These are phyloP conservation scores for Polypedilum pembai DNA, from an alignment of 1,140 invertebrate species.

Conservation along the genomic window DNA sequence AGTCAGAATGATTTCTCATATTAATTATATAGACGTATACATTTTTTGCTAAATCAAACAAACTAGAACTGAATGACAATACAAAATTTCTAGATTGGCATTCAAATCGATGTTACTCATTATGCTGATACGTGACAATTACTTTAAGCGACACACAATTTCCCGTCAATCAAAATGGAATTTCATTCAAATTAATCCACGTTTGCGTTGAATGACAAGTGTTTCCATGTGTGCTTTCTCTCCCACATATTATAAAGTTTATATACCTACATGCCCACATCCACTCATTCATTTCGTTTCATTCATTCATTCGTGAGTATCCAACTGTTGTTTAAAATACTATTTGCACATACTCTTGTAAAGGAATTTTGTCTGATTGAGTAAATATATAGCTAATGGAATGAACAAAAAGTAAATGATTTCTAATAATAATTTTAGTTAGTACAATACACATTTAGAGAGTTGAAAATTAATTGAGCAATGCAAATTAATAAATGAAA, in stretches of 20 bases:
- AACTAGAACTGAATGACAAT: background rate
- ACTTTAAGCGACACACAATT: background rate
- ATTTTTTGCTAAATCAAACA: background rate
- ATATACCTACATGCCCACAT: background rate
- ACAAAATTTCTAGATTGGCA: background rate
- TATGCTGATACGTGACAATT: constrained; percentile 11
- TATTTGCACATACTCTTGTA: background rate
- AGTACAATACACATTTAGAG: background rate
- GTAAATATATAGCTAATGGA: background rate
- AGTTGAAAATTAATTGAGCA: background rate
- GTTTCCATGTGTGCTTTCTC: constrained; percentile 16
- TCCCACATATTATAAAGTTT: background rate
- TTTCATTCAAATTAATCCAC: constrained; percentile 18
- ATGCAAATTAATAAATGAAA: background rate
- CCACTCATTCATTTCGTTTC: background rate
- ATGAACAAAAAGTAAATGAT: background rate
- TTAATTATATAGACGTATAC: background rate
- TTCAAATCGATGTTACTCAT: constrained; percentile 6
- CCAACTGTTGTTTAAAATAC: background rate
- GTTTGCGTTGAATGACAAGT: constrained; percentile 1
- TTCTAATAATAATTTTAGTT: background rate
- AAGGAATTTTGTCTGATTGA: background rate
- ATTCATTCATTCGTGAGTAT: background rate
- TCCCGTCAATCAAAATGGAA: constrained; percentile 16
- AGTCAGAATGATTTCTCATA: background rate